Conservation (phyloP, 1,140 invertebrate genomes). For the Adelges cooleyi region DNA sequence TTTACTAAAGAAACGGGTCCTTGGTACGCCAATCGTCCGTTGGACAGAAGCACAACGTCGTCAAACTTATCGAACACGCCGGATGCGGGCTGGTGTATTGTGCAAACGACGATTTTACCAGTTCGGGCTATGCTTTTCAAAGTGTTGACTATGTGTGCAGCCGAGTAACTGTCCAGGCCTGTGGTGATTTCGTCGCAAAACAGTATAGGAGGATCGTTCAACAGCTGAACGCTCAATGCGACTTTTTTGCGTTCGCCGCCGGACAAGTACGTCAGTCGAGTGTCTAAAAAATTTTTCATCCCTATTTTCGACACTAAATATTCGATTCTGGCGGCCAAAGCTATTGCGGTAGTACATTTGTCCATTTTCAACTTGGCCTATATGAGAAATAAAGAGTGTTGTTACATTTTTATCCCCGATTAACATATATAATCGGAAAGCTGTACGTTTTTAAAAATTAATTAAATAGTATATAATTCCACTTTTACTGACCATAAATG, state of each 20-base stretch:
- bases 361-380: constrained; percentile 39
- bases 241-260: constrained; percentile 87
- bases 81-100: constrained; percentile 93
- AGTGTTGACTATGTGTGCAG: constrained; percentile 30
- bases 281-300: constrained; percentile 62
- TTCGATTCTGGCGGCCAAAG: constrained; percentile 36
- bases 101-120: constrained; percentile 63
- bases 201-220: constrained; percentile 79
- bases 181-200: constrained; percentile 96
- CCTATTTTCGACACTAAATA: constrained; percentile 56
- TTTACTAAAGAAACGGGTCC: constrained; percentile 51
- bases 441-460: too few relatives aligned
- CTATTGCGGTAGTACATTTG: constrained; percentile 32
- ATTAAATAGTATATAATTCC: too few relatives aligned
- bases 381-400: too few relatives aligned
- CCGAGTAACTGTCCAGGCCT: constrained; percentile 33
- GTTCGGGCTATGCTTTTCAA: constrained; percentile 30
- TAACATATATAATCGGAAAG: too few relatives aligned
- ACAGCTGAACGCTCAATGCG: constrained; percentile 60
- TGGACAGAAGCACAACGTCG: constrained; percentile 56
- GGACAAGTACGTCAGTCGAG: constrained; percentile 65
- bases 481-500: constrained; percentile 53
- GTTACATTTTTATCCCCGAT: too few relatives aligned
- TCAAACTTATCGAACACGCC: constrained; percentile 94
- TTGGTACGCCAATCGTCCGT: constrained; percentile 69